Conservation (phyloP, 2,797 vertebrate genomes). For the Sitta carolinensis region DNA sequence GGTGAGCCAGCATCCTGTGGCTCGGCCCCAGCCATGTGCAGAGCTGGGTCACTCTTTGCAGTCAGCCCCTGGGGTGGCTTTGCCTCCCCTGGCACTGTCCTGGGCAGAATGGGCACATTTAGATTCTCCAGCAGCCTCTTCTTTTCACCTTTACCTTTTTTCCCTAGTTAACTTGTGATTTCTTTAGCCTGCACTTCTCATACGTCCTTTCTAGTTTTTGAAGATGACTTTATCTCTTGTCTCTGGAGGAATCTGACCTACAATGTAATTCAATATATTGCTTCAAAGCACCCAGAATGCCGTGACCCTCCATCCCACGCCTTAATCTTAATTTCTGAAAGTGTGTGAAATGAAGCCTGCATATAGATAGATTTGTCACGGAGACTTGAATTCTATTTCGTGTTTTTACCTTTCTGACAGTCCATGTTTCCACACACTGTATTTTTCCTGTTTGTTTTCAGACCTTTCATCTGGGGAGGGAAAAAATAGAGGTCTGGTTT, state of each 20-base stretch:
- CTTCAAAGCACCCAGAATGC: neutral
- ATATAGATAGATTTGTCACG: neutral
- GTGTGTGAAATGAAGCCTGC: neutral
- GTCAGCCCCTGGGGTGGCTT: neutral
- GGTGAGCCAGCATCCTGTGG: neutral
- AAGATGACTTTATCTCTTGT: neutral
- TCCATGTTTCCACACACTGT: neutral
- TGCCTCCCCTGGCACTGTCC: neutral
- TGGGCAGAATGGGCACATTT: neutral
- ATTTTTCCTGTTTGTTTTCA: slow-evolving; percentile 4
- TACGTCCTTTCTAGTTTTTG: neutral
- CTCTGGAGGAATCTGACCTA: neutral
- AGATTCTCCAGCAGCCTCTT: neutral
- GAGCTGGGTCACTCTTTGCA: neutral
- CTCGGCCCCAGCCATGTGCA: neutral
- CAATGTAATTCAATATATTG: neutral
- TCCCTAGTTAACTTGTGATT: neutral
- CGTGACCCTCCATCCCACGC: neutral
- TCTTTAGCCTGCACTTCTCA: neutral
- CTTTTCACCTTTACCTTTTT: neutral
- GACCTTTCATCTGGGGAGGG: neutral
- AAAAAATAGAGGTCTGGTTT: neutral
- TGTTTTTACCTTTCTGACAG: neutral
- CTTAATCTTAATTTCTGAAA: slow-evolving; percentile 11
- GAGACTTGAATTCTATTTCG: neutral